Conservation (phyloP, 2,113 vertebrate genomes). For the Varanus komodoensis region DNA sequence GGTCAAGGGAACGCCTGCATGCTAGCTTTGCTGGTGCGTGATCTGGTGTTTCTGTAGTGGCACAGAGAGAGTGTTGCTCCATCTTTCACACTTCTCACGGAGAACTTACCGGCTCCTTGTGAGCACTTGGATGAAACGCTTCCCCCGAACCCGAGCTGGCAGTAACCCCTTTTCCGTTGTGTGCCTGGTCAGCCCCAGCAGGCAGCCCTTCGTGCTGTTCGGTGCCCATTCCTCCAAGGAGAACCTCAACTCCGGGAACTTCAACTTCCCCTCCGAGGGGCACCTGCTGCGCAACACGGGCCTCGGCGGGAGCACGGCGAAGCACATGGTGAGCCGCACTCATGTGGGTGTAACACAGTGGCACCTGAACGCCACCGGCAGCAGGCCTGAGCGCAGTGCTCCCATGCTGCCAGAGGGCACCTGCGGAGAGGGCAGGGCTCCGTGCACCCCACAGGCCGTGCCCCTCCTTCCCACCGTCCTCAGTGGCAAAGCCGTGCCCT, state of each 20-base stretch:
- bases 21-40: too few relatives aligned
- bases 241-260: constrained; percentile 89
- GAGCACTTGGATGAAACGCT: too few relatives aligned
- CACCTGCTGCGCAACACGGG: constrained; percentile 93
- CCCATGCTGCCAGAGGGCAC: too few relatives aligned
- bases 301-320: constrained; percentile 82
- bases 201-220: constrained; percentile 92
- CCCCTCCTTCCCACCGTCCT: neutral
- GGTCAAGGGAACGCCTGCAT: too few relatives aligned
- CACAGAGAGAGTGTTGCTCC: too few relatives aligned
- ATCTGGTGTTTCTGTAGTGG: too few relatives aligned
- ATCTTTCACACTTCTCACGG: too few relatives aligned
- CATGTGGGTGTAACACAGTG: accelerated
- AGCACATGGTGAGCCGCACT: constrained; percentile 88
- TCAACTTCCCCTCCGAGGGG: constrained; percentile 94
- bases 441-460: neutral
- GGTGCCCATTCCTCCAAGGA: constrained; percentile 90
- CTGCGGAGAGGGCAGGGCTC: neutral
- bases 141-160: neutral
- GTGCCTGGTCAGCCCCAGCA: constrained; percentile 78
- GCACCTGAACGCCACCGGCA: accelerated
- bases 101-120: neutral
- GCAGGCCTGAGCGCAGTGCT: too few relatives aligned
- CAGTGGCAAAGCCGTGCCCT: neutral
- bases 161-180: neutral